Percentiles rank a stretch among this genome's conserved stretches.
Evolutionary conservation across 2,113 vertebrate genomes (phyloP).

Genomic region (Muntiacus muntjak): DNA sequence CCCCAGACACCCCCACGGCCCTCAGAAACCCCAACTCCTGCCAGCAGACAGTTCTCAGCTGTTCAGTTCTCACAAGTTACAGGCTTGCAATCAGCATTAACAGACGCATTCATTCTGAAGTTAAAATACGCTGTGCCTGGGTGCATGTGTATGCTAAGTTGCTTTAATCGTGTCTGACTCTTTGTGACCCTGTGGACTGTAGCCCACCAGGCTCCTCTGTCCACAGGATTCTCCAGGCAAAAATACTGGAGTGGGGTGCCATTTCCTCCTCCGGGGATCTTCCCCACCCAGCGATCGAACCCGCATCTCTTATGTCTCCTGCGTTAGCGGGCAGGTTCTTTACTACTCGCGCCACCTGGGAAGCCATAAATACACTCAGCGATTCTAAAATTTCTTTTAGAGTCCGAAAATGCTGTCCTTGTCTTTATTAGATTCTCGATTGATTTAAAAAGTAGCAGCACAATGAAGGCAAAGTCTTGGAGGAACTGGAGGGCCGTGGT

Average conservation of each 20-base stretch:
- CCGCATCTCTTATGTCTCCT: not conserved
- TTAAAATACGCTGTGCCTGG: fast-evolving
- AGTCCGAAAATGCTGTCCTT: not conserved
- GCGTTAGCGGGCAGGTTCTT: fast-evolving
- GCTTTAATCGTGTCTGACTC: not conserved
- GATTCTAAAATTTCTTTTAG: not conserved
- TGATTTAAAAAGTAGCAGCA: not conserved
- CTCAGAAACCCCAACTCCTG: fast-evolving
- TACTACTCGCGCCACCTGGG: not conserved
- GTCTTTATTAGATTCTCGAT: not conserved
- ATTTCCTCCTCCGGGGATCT: not conserved
- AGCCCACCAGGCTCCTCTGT: not conserved
- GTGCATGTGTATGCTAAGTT: not conserved
- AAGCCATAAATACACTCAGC: fast-evolving
- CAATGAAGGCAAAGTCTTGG: fast-evolving
- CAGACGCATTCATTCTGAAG: fast-evolving
- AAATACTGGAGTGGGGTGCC: not conserved
- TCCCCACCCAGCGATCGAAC: not conserved
- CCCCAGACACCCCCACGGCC: fast-evolving
- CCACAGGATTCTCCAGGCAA: not conserved
- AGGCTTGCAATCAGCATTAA: fast-evolving
- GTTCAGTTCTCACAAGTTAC: fast-evolving
- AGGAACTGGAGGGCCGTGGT: fast-evolving
- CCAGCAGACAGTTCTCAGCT: fast-evolving
- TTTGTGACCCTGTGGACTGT: not conserved